Evolutionary conservation across 2,797 vertebrate species (phyloP), one percentile per base, ranked within the genome.

Genomic region (Enteromius anoplus): DNA sequence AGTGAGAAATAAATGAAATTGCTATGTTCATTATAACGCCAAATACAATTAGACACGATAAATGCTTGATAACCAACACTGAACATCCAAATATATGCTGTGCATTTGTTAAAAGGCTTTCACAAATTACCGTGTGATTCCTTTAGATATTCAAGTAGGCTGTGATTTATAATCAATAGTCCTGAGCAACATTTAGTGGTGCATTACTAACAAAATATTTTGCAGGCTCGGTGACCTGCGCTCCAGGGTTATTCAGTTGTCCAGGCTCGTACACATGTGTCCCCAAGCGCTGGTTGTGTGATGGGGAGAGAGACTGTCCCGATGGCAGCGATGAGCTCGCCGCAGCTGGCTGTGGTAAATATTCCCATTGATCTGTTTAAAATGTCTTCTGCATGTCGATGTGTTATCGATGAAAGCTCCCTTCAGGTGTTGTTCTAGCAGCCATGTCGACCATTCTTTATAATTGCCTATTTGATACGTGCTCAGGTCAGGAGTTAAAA

Each of bases 301-400:
- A 99, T 0, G 98, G 98, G 0, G 98, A 99, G 85, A 93, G 98
- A 53, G 98, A 99, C 89, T 99, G 98, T 85, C 98, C 98, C 0
- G 93, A 99, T 9, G 98, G 98, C 11, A 99, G 97, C 0, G 98
- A 99, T 10, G 98, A 99, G 79, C 96, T 99, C 2, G 95, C 97
- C 2, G 96, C 96, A 4, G 98, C 98, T 4, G 97, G 97, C 89
- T 99, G 98, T 8, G 97, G 98, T 99, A 96, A 84, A 93, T 51
- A 78, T 21, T 21, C 40, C 8, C 49, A 78, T 76, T 81, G 47
- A 75, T 84, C 73, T 49, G 75, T 76, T 34, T 11, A 9, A 77
- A 76, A 37, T 80, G 78, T 81, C 81, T 65, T n/a, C 66, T 79
- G 64, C 55, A 72, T 85, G 80, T 71, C 68, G 60, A 58, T 83